Evolutionary conservation across 1,140 invertebrate genomes (phyloP).

Genomic region (Spodoptera frugiperda): DNA sequence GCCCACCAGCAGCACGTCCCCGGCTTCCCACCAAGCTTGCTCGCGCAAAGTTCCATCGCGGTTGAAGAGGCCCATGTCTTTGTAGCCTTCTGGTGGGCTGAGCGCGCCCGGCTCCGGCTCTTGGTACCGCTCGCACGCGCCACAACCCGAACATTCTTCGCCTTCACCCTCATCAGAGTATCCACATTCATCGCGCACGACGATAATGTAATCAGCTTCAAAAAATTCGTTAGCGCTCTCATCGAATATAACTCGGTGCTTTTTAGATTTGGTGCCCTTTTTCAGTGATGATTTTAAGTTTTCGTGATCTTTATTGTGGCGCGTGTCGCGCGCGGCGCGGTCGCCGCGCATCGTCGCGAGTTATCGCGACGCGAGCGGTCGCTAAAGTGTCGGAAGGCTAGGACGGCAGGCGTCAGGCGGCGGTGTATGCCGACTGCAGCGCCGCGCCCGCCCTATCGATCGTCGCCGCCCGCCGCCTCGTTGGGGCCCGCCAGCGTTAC

Average conservation of each 20-base stretch:
- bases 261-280: conserved; percentile 83
- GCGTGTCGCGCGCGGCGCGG: conserved; percentile 79
- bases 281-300: conserved; percentile 85
- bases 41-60: conserved; percentile 83
- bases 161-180: conserved; percentile 91
- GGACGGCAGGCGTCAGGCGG: conserved; percentile 55
- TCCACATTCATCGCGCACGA: conserved; percentile 93
- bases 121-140: conserved; percentile 85
- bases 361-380: conserved; percentile 65
- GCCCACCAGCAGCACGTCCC: conserved; percentile 85
- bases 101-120: conserved; percentile 92
- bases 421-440: conserved; percentile 69
- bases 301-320: conserved; percentile 84
- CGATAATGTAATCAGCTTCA: conserved; percentile 94
- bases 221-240: conserved; percentile 95
- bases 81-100: conserved; percentile 94
- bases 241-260: conserved; percentile 93
- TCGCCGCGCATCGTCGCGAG: conserved; percentile 84
- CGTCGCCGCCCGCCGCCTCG: conserved; percentile 61
- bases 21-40: conserved; percentile 85
- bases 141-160: conserved; percentile 92
- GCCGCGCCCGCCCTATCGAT: conserved; percentile 77
- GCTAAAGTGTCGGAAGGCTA: conserved; percentile 65
- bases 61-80: conserved; percentile 89
- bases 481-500: conserved; percentile 60